phyloP scores from a whole-genome alignment of 2,113 vertebrate species.

The Carlito syrichta region DNA sequence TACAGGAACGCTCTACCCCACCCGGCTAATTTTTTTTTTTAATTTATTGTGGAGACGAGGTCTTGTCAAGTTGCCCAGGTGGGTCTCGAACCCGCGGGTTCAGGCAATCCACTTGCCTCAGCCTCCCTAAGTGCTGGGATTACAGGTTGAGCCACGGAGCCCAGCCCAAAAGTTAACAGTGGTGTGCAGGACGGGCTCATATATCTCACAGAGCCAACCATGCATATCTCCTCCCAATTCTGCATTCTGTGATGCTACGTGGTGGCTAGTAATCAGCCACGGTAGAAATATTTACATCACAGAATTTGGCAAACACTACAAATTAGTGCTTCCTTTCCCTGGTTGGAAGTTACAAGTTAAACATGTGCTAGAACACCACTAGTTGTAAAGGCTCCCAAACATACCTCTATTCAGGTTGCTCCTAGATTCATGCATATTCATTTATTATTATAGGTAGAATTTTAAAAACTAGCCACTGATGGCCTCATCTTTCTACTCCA shows the following conservation, averaged over 20 bases:
- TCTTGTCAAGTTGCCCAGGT: no score
- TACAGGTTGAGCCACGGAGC: no score
- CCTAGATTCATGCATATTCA: background rate
- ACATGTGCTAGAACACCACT: background rate
- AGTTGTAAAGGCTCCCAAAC: background rate
- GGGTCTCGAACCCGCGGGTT: no score
- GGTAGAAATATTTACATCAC: background rate
- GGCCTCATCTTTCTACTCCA: background rate
- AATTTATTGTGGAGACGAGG: no score
- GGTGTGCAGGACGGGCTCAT: background rate
- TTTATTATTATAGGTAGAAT: slow-evolving; percentile 10
- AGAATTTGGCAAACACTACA: background rate
- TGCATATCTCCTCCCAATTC: background rate
- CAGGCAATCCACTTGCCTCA: no score
- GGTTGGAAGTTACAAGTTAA: no score
- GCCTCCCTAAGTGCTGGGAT: no score
- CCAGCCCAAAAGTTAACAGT: no score
- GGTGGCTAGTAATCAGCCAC: background rate
- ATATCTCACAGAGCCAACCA: background rate
- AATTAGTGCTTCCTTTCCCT: background rate
- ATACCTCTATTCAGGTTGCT: background rate
- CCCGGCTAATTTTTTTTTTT: no score
- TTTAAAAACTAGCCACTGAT: background rate
- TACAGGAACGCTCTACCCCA: no score
- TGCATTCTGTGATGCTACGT: background rate